phyloP scores from a whole-genome alignment of 2,888 invertebrate genomes.

The Oscheius myriophilus region DNA sequence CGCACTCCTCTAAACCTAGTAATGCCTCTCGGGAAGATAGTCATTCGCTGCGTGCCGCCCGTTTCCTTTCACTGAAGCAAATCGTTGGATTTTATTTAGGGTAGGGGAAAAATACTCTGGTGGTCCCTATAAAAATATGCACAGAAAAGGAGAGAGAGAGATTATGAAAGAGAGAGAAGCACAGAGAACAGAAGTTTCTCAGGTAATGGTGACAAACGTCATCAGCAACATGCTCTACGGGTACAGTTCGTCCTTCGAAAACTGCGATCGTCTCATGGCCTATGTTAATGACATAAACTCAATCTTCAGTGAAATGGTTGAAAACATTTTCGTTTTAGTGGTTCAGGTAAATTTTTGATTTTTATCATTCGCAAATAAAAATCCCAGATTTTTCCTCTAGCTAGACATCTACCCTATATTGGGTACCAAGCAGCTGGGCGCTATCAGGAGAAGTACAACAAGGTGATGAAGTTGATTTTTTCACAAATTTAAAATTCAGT shows the following conservation, averaged over 20 bases:
- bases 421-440: slow-evolving; percentile 30
- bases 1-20: too few relatives aligned
- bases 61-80: too few relatives aligned
- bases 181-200: too few relatives aligned
- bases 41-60: too few relatives aligned
- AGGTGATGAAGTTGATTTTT: not conserved
- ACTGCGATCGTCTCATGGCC: slow-evolving; percentile 38
- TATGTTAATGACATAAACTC: slow-evolving; percentile 15
- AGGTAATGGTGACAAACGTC: slow-evolving; percentile 56
- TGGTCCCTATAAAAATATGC: too few relatives aligned
- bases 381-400: slow-evolving; percentile 28
- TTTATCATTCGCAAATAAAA: too few relatives aligned
- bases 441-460: slow-evolving; percentile 7
- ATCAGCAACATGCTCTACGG: slow-evolving; percentile 55
- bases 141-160: too few relatives aligned
- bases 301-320: slow-evolving; percentile 1
- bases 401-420: slow-evolving; percentile 38
- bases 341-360: not conserved
- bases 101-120: too few relatives aligned
- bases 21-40: too few relatives aligned
- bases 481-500: slow-evolving; percentile 15
- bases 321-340: slow-evolving; percentile 5
- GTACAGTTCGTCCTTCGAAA: slow-evolving; percentile 36
- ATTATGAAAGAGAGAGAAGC: too few relatives aligned
- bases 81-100: too few relatives aligned